Percentiles rank a stretch among this genome's conserved stretches.
Evolutionary conservation across 2,888 invertebrate species (phyloP).

Genomic region (Himalopsyche anomala): DNA sequence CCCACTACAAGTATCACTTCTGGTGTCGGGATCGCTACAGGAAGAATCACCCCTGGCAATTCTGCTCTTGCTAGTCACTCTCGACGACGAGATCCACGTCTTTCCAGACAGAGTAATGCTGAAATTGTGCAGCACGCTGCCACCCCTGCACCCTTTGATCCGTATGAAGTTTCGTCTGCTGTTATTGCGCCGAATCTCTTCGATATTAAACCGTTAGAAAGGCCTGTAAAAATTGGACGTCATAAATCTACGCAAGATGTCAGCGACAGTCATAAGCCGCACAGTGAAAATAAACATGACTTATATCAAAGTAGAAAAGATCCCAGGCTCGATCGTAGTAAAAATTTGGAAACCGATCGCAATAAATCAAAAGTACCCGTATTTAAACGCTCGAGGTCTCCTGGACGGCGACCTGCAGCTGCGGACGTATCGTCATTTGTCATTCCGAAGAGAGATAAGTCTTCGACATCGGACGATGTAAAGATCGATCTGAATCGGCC

Average conservation of each 20-base stretch:
- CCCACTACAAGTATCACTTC: background rate
- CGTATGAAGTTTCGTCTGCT: constrained; percentile 66
- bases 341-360: constrained; percentile 16
- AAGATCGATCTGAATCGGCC: constrained; percentile 59
- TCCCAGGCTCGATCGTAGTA: constrained; percentile 22
- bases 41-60: constrained; percentile 77
- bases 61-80: constrained; percentile 72
- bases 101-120: constrained; percentile 69
- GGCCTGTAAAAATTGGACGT: constrained; percentile 66
- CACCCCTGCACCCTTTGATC: constrained; percentile 66
- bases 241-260: constrained; percentile 11
- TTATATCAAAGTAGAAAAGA: constrained; percentile 28
- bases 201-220: constrained; percentile 71
- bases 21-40: background rate
- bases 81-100: constrained; percentile 72
- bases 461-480: background rate
- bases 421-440: background rate
- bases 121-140: constrained; percentile 68
- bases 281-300: constrained; percentile 29
- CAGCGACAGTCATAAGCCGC: constrained; percentile 31
- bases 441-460: constrained; percentile 43
- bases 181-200: constrained; percentile 73
- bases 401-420: constrained; percentile 43
- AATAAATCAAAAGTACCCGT: constrained; percentile 19
- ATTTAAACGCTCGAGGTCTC: constrained; percentile 52